Base-by-base conservation (phyloP, 2,888 invertebrate species). In the Parnassius glacialis region DNA sequence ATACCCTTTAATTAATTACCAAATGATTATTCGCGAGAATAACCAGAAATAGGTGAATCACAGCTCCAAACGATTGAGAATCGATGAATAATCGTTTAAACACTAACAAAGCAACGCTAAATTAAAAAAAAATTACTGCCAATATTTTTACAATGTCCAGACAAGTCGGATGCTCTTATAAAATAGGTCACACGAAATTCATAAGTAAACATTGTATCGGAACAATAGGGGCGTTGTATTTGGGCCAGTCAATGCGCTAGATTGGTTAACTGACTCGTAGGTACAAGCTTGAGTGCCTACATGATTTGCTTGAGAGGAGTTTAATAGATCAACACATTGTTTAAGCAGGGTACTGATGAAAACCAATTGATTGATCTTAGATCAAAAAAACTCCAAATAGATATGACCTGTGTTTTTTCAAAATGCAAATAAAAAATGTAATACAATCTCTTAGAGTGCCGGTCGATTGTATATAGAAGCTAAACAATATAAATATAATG, bases 211-310 rank as follows among this genome's bases (percentile, higher is more conserved):
- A 48, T 44, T 53, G 57, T 62, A 44, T 53, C 12, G 25, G 62
- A 71, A 72, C 72, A 74, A 74, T 73, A 74, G 69, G 73, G 71
- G 72, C 74, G 65, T 71, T 69, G 71, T 74, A 70, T 69, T 67
- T 70, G 69, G 70, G 68, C 67, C 73, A 70, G 61, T 58, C 68
- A 71, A 68, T 70, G 68, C 60, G 62, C 69, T 69, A 70, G 73
- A 73, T 73, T 74, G 72, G 70, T 70, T 74, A 74, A 74, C 68
- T 64, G 65, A 63, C 62, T 41, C 48, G 59, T 55, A 62, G 62
- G 57, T 62, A 55, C 47, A 47, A 42, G 55, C 62, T 54, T 48
- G 47, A 61, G 61, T 63, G 61, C 51, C 61, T 59, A 62, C 45
- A 57, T 47, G 41, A 57, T 63, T 53, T 61, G 47, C 57, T 60